Percentiles rank a stretch among this genome's conserved stretches.
These are phyloP conservation scores for Botia almorhae DNA, from an alignment of 2,797 vertebrate species.

Conservation along the genomic window DNA sequence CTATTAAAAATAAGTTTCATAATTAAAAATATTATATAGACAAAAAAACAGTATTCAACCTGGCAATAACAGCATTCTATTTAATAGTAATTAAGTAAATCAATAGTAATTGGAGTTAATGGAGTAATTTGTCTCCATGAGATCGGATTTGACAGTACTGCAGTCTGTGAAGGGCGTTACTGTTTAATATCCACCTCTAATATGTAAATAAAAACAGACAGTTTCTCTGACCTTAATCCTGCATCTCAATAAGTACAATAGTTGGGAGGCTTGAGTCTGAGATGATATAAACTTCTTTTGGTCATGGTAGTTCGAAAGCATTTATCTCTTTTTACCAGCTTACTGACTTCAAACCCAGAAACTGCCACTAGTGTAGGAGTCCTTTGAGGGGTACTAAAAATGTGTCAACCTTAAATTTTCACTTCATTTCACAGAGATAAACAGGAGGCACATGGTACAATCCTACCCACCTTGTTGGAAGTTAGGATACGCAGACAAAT, in stretches of 20 bases:
- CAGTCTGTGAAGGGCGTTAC: neutral
- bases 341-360: constrained; percentile 19
- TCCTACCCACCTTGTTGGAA: constrained; percentile 20
- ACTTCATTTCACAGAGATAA: constrained; percentile 32
- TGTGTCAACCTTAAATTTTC: constrained; percentile 25
- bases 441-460: constrained; percentile 33
- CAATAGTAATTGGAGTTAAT: too few relatives aligned
- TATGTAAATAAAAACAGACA: neutral
- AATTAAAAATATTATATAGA: too few relatives aligned
- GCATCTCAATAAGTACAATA: neutral
- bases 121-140: neutral
- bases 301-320: constrained; percentile 4
- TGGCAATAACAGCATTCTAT: too few relatives aligned
- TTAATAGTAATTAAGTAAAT: too few relatives aligned
- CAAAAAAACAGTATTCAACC: too few relatives aligned
- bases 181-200: neutral
- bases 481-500: constrained; percentile 11
- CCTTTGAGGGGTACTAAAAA: constrained; percentile 37
- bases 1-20: too few relatives aligned
- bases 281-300: constrained; percentile 3
- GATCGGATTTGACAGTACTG: neutral
- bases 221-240: constrained; percentile 24
- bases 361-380: constrained; percentile 23
- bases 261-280: neutral
- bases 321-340: constrained; percentile 24